These are phyloP conservation scores for Yponomeuta cagnagella DNA, from an alignment of 2,888 invertebrate species.

Conservation along the genomic window DNA sequence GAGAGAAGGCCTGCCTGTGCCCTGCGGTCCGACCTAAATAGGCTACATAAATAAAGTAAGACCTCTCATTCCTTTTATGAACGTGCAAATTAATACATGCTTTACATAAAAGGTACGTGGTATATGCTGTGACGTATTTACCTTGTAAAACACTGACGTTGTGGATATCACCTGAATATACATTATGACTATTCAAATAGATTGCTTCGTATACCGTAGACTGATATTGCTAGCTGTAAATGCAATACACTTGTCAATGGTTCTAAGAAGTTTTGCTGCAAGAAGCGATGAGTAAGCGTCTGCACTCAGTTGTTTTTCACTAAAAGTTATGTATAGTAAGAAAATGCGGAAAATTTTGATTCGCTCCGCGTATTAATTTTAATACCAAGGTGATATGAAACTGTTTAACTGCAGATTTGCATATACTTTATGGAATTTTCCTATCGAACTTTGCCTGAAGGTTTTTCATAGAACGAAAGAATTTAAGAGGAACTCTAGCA, in stretches of 20 bases:
- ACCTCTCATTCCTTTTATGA: no score
- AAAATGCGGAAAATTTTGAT: not conserved
- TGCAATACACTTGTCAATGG: not conserved
- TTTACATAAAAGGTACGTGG: not conserved
- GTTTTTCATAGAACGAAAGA: not conserved
- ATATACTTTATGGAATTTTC: not conserved
- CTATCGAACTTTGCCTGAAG: not conserved
- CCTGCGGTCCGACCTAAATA: no score
- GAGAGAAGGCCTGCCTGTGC: no score
- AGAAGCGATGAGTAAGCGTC: not conserved
- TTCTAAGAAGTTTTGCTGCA: not conserved
- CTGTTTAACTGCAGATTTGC: not conserved
- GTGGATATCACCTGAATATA: not conserved
- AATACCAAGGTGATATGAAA: not conserved
- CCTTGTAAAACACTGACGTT: not conserved
- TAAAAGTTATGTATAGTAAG: not conserved
- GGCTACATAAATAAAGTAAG: no score
- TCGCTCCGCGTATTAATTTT: not conserved
- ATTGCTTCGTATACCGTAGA: not conserved
- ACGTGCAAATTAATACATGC: no score
- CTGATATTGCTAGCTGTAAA: not conserved
- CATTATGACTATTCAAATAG: not conserved
- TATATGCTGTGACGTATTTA: not conserved
- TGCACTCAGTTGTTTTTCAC: not conserved
- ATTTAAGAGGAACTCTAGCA: no score